Conservation (phyloP, 35 echinoderm and acorn worm species). For the Apostichopus japonicus region DNA sequence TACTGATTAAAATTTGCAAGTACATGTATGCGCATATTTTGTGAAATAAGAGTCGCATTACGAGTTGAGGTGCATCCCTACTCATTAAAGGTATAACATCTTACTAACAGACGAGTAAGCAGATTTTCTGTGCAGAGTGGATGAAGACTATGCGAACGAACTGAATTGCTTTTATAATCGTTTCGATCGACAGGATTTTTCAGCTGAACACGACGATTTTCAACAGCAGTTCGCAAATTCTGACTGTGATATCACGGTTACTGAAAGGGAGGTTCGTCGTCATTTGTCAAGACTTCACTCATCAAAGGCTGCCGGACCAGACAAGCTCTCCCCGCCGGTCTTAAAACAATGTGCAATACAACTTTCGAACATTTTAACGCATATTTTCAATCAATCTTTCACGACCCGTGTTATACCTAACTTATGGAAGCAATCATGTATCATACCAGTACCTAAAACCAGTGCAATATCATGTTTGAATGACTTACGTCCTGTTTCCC, state of each 20-base stretch:
- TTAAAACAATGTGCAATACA: slow-evolving; percentile 53
- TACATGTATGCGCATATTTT: too few relatives aligned
- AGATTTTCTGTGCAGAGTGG: too few relatives aligned
- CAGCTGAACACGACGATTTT: not conserved
- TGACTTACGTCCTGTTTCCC: slow-evolving; percentile 39
- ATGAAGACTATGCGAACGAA: slow-evolving; percentile 14
- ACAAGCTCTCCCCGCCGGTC: slow-evolving; percentile 5
- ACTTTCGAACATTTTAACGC: slow-evolving; percentile 23
- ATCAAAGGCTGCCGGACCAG: slow-evolving; percentile 47
- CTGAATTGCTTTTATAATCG: slow-evolving; percentile 33
- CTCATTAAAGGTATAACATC: too few relatives aligned
- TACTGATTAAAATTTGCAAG: too few relatives aligned
- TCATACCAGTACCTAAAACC: slow-evolving; percentile 34
- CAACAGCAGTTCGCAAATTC: not conserved
- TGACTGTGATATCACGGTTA: not conserved
- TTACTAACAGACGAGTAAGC: too few relatives aligned
- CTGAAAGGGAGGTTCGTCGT: not conserved
- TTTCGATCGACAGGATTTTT: slow-evolving; percentile 14
- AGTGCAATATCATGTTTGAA: slow-evolving; percentile 33
- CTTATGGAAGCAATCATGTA: slow-evolving; percentile 50
- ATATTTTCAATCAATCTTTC: slow-evolving; percentile 36
- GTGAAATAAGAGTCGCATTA: too few relatives aligned
- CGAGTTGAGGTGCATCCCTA: too few relatives aligned
- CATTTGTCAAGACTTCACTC: slow-evolving; percentile 2
- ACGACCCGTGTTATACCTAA: not conserved